A percentile compares a stretch with the other conserved stretches of the same genome.
Conservation (phyloP, 2,797 vertebrate genomes). For the Channallabes apus region DNA sequence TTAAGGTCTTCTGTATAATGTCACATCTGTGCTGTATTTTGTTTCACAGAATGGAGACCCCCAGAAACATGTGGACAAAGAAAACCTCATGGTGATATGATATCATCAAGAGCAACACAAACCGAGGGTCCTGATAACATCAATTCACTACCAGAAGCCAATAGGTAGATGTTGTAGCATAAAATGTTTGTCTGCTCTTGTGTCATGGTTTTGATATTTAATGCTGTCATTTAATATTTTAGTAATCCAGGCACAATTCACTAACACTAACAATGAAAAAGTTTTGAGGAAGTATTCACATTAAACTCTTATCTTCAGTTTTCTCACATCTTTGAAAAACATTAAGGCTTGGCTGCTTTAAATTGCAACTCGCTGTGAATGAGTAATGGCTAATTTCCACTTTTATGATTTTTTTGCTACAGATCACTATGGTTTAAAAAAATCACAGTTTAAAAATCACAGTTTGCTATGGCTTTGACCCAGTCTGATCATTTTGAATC, state of each 20-base stretch:
- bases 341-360: neutral
- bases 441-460: too few species aligned
- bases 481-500: too few species aligned
- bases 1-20: neutral
- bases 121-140: slow-evolving; percentile 22
- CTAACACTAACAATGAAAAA: neutral
- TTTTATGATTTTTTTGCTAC: neutral
- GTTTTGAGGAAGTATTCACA: neutral
- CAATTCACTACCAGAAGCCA: slow-evolving; percentile 44
- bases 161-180: slow-evolving; percentile 45
- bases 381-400: neutral
- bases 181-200: too few species aligned
- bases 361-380: neutral
- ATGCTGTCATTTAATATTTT: neutral
- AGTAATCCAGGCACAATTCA: neutral
- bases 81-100: slow-evolving; percentile 1
- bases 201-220: neutral
- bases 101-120: slow-evolving; percentile 23
- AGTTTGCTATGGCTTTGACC: too few species aligned
- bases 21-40: neutral
- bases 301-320: neutral
- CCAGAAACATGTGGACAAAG: slow-evolving; percentile 25
- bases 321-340: neutral
- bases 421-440: too few species aligned
- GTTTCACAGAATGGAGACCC: slow-evolving; percentile 26